phyloP scores from a whole-genome alignment of 1,140 invertebrate genomes.

The Conus betulinus region DNA sequence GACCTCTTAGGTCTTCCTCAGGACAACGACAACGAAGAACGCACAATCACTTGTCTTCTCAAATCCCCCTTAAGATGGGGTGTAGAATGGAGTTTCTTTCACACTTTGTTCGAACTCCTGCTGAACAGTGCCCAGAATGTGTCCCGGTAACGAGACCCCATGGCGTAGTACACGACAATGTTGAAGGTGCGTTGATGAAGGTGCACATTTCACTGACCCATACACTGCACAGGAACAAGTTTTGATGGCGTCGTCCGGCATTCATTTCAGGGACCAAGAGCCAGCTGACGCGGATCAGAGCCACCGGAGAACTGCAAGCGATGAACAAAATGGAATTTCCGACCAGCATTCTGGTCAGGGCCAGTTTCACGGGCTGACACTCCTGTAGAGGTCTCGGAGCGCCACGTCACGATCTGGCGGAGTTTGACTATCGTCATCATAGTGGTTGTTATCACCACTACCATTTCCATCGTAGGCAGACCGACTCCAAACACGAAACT shows the following conservation, averaged over 20 bases:
- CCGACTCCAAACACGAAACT: not conserved
- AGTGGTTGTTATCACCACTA: not conserved
- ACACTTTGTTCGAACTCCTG: not conserved
- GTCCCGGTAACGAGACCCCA: conserved; percentile 2
- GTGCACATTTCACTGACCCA: not conserved
- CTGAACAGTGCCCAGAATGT: not conserved
- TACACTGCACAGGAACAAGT: not conserved
- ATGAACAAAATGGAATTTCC: not conserved
- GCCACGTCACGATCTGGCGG: not conserved
- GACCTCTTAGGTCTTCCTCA: no score
- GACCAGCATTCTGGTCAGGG: conserved; percentile 14
- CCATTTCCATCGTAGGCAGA: not conserved
- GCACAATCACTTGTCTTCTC: no score
- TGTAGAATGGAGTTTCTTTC: no score
- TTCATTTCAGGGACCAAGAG: not conserved
- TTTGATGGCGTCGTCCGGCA: not conserved
- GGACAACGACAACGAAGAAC: no score
- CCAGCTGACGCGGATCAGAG: not conserved
- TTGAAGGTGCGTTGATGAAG: conserved; percentile 21
- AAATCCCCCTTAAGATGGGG: no score
- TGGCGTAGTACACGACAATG: conserved; percentile 12
- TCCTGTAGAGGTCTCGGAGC: not conserved
- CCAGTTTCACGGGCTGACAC: not conserved
- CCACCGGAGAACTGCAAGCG: not conserved
- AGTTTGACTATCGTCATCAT: not conserved